Evolutionary conservation across 2,888 invertebrate genomes (phyloP).

Genomic region (Archips crataeganus): DNA sequence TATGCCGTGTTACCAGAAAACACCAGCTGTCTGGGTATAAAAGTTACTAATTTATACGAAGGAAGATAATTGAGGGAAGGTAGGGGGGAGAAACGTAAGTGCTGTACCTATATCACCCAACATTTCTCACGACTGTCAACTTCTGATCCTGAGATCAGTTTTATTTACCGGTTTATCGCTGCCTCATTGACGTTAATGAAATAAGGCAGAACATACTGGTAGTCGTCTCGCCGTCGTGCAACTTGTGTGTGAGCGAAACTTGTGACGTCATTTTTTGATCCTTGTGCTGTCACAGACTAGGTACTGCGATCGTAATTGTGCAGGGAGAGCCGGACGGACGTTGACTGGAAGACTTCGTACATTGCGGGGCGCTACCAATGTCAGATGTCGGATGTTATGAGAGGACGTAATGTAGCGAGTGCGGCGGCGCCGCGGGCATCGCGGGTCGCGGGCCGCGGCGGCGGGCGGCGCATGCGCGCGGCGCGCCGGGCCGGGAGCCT

Average conservation of each 20-base stretch:
- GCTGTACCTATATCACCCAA: neutral
- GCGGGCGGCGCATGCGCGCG: conserved; percentile 71
- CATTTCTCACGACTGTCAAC: conserved; percentile 19
- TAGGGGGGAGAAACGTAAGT: neutral
- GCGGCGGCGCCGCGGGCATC: conserved; percentile 43
- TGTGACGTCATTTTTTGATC: conserved; percentile 64
- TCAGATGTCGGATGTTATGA: conserved; percentile 42
- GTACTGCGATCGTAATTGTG: conserved; percentile 47
- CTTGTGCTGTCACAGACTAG: conserved; percentile 56
- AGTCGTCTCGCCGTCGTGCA: conserved; percentile 46
- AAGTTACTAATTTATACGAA: conserved; percentile 16
- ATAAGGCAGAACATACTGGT: conserved; percentile 49
- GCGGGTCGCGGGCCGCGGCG: conserved; percentile 49
- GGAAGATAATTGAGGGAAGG: neutral
- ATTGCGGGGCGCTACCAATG: conserved; percentile 49
- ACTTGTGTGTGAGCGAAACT: conserved; percentile 48
- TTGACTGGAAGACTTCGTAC: conserved; percentile 51
- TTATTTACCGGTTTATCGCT: conserved; percentile 52
- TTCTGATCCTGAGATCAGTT: conserved; percentile 47
- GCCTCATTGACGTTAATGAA: conserved; percentile 54
- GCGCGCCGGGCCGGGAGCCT: conserved; percentile 66
- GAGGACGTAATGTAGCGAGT: conserved; percentile 31
- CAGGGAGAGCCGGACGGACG: conserved; percentile 44
- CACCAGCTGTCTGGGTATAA: neutral
- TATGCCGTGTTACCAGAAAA: conserved; percentile 17